Base-by-base conservation (phyloP, 1,140 invertebrate species). In the fruit fly (Drosophila melanogaster) region DNA sequence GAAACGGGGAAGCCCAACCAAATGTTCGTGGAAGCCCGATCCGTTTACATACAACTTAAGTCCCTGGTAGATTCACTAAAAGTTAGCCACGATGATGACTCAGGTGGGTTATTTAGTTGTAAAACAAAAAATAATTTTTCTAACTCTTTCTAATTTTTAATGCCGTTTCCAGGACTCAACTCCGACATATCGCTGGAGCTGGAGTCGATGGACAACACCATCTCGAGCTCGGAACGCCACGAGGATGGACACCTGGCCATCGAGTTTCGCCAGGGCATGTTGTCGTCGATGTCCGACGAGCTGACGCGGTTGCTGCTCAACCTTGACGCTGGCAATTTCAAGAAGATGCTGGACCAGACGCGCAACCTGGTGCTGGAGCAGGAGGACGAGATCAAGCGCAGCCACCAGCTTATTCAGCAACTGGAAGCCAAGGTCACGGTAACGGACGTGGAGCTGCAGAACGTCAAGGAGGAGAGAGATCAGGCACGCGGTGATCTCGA, bases 391-490 rank as follows among this genome's bases (percentile, higher is more conserved):
- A 94, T 97, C 10, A 96, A 97, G 78, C 94, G 95, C 76, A 95
- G 96, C 70, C 95, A 95, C 49, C 96, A 97, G 59, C 94, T 96
- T 19, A 94, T 97, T 26, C 94, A 96, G 71, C 96, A 97, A 56
- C 93, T 97, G 37, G 96, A 95, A 61, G 96, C 95, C 90, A 97
- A 97, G 93, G 94, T 96, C 51, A 96, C 95, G 8, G 95, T 98
- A 1, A 95, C 95, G 66, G 97, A 98, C 90, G 95, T 96, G 1
- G 97, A 98, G 83, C 92, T 98, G 3, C 94, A 94, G 2, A 95
- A 96, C 12, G 94, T 96, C 0, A 94, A 94, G 35, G 97, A 98
- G 83, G 96, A 98, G 84, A 92, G 97, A 1, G 96, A 98, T 90
- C 94, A 96, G 43, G 95, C 97, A 0, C 92, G 96, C 4, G 93